Conservation (phyloP, 1,140 invertebrate species). For the Oedothorax gibbosus region DNA sequence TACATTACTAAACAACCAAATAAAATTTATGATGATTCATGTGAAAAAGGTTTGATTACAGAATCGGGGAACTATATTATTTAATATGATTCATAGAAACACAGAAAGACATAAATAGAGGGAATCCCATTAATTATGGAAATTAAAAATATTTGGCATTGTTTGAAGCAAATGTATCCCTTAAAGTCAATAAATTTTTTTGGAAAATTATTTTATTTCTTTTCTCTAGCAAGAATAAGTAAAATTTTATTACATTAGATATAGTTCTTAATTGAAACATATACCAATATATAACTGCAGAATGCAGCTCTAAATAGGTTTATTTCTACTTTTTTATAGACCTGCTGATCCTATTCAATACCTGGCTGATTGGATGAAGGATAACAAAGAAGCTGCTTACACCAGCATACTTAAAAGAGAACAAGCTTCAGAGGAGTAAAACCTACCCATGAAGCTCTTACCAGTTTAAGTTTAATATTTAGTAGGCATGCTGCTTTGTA, state of each 20-base stretch:
- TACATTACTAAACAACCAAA: too few relatives aligned
- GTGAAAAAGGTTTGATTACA: too few relatives aligned
- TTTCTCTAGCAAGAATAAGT: neutral
- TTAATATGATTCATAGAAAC: too few relatives aligned
- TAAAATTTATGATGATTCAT: too few relatives aligned
- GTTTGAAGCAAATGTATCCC: neutral
- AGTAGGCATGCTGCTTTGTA: too few relatives aligned
- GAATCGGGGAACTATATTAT: too few relatives aligned
- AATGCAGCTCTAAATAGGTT: neutral
- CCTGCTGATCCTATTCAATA: conserved; percentile 37
- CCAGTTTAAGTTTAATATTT: too few relatives aligned
- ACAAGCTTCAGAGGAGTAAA: too few relatives aligned
- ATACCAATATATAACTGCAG: neutral
- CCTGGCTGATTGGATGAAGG: conserved; percentile 19
- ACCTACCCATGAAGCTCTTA: too few relatives aligned
- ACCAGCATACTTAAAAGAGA: neutral
- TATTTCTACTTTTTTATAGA: neutral
- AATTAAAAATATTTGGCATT: neutral
- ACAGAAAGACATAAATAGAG: too few relatives aligned
- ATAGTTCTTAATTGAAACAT: neutral
- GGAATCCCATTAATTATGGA: neutral
- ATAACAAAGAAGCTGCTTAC: conserved; percentile 26
- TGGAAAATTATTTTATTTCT: neutral
- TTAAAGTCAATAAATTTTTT: neutral
- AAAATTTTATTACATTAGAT: neutral